Evolutionary conservation across 2,797 vertebrate species (phyloP), one percentile per base, ranked within the genome.

Genomic region (Typhlichthys subterraneus): DNA sequence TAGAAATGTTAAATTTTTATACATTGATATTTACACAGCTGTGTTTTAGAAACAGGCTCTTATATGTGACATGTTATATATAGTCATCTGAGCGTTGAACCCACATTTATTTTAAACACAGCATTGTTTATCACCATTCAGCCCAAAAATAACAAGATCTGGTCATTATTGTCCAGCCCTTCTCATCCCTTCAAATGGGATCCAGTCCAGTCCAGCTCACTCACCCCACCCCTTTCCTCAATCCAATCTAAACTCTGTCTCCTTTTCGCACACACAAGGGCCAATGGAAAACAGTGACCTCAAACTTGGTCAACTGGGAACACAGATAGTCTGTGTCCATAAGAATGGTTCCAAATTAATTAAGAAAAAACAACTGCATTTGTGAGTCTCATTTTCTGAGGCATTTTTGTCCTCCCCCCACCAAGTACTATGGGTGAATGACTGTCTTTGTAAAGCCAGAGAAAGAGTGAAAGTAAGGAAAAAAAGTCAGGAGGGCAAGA

Each of bases 241-340:
- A 45, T 46, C 56, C 9, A 23, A 9, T 49, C 17, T 38, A 38
- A 38, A 38, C n/a, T 54, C 52, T 67, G 12, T 46, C 63, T 38
- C 45, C 59, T 78, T 65, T 65, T 66, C 83, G 75, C 78, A 80
- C 81, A 83, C 81, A 58, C 68, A 51, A 17, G 67, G 50, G 52
- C 12, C n/a, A 9, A 59, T 60, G 80, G 85, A 87, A 88, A 87
- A 88, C 79, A 83, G 58, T 86, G 85, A 87, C 80, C 84, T 31
- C 75, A 38, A 38, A 8, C 75, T 82, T 69, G 82, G 77, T 80
- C 76, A 75, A 54, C 10, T 11, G 59, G 52, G 59, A 62, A 61
- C 65, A 69, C 65, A 67, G 73, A 80, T 71, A 29, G 61, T 68
- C 75, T 77, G 64, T 58, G 73, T 65, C 17, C 31, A 53, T 14